Conservation (phyloP, 2,888 invertebrate genomes). For the Actias luna region DNA sequence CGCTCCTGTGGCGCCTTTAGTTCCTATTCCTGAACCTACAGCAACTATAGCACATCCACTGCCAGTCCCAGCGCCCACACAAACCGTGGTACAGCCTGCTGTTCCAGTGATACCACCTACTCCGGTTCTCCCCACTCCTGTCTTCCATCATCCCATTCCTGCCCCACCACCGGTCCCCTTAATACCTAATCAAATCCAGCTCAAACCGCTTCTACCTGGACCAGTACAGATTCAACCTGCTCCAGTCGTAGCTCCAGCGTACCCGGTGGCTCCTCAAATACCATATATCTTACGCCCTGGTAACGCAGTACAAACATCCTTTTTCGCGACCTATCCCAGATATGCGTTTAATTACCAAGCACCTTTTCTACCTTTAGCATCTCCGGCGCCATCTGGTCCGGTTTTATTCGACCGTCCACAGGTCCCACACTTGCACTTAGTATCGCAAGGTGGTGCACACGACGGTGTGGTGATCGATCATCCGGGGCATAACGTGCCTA, state of each 20-base stretch:
- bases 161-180: slow-evolving; percentile 47
- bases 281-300: slow-evolving; percentile 71
- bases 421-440: slow-evolving; percentile 47
- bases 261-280: slow-evolving; percentile 48
- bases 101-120: slow-evolving; percentile 32
- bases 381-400: slow-evolving; percentile 37
- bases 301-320: slow-evolving; percentile 68
- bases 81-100: slow-evolving; percentile 35
- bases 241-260: slow-evolving; percentile 41
- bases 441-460: slow-evolving; percentile 39
- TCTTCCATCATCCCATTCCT: slow-evolving; percentile 44
- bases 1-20: slow-evolving; percentile 40
- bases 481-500: slow-evolving; percentile 28
- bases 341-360: slow-evolving; percentile 66
- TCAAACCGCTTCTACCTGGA: slow-evolving; percentile 49
- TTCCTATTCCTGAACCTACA: slow-evolving; percentile 49
- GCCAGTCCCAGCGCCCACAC: slow-evolving; percentile 49
- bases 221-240: slow-evolving; percentile 47
- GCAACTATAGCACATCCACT: slow-evolving; percentile 51
- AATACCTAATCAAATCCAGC: slow-evolving; percentile 45
- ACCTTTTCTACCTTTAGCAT: slow-evolving; percentile 44
- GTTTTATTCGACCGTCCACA: slow-evolving; percentile 55
- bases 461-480: slow-evolving; percentile 48
- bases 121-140: slow-evolving; percentile 39
- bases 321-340: slow-evolving; percentile 71